Base-by-base conservation (phyloP, 2,797 vertebrate species). In the Tangara arthus region DNA sequence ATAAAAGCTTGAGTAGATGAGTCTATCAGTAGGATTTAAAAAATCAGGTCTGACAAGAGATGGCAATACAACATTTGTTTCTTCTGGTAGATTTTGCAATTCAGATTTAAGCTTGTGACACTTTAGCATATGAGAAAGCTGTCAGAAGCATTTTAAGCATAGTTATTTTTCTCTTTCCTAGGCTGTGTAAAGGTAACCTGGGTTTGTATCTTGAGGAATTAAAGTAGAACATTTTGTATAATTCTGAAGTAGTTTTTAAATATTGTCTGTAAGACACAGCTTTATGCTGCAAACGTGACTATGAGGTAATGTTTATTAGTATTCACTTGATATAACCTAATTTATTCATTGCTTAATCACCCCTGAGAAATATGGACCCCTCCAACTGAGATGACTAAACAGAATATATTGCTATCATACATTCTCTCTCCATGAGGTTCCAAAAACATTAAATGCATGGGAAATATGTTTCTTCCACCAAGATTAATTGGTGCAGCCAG, bases 101-200 rank as follows among this genome's bases (percentile, higher is more conserved):
- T 95, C 92, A 95, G 90, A 95, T 96, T 96, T 83, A 81, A 95
- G 34, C 90, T 92, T 96, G 89, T 96, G 94, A 97, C 86, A 94
- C 65, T 80, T 53, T 26, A 83, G 59, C 75, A 73, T 82, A 90
- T 87, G 91, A 93, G 76, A 96, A 95, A 94, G 79, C 89, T 94
- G 93, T 96, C 91, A 96, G 61, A 93, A 76, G 37, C 69, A 82
- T 94, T 92, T 97, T 86, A 91, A 90, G 82, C 63, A 81, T 4
- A 90, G 87, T 83, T 93, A 94, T 94, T 91, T 95, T 95, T 93
- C 86, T 91, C 82, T 88, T 94, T 86, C 44, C 16, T 59, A 44
- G 63, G 32, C 63, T 92, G 28, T 1, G 24, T 89, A 87, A 91
- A 83, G 87, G 91, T 89, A 94, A 86, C 47, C 61, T 49, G 41